A percentile compares a stretch with the other conserved stretches of the same genome.
Conservation (phyloP, 1,140 invertebrate genomes). For the Cepaea nemoralis region DNA sequence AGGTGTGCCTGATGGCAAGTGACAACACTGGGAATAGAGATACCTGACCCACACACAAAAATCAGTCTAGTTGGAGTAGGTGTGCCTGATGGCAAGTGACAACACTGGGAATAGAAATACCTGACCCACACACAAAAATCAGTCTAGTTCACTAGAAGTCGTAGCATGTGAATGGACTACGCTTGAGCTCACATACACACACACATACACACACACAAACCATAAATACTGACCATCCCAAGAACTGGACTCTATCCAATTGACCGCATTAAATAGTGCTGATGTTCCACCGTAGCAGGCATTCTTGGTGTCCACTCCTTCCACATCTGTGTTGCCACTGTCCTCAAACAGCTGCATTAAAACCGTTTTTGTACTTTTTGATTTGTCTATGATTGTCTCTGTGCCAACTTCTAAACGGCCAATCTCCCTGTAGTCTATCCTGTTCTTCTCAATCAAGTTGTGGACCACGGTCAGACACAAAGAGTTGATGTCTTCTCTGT, state of each 20-base stretch:
- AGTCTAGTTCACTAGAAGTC: no score
- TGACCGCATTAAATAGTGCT: conserved; percentile 94
- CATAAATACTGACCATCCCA: conserved; percentile 92
- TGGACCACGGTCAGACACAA: conserved; percentile 94
- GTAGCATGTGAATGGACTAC: no score
- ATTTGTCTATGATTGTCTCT: conserved; percentile 98
- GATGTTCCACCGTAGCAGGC: conserved; percentile 99
- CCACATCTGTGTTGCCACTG: conserved; percentile 88
- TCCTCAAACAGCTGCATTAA: conserved; percentile 95
- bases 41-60: no score
- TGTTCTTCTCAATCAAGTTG: conserved; percentile 70
- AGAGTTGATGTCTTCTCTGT: conserved; percentile 96
- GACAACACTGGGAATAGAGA: no score
- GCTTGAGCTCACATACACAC: no score
- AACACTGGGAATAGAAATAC: no score
- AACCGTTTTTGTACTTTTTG: conserved; percentile 96
- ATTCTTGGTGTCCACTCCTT: conserved; percentile 97
- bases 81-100: no score
- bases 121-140: no score
- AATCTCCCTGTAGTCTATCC: conserved; percentile 77
- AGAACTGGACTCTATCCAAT: conserved; percentile 95
- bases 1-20: no score
- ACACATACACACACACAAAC: no score
- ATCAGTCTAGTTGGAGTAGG: no score
- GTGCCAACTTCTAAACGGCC: conserved; percentile 95